phyloP scores from a whole-genome alignment of 2,113 vertebrate species.

The Semnornis frantzii region DNA sequence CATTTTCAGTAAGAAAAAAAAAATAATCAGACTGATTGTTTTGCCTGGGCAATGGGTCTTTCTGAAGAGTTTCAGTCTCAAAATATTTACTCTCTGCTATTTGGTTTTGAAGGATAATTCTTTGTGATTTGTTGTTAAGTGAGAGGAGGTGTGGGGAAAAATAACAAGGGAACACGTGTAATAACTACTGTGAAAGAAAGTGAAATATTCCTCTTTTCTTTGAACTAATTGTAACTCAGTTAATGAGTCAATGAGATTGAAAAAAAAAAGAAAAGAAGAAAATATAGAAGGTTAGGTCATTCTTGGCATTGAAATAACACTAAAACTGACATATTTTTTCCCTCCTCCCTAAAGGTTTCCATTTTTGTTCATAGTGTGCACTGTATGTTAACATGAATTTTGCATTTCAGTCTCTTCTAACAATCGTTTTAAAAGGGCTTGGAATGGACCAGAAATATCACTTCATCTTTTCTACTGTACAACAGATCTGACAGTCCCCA shows the following conservation, averaged over 20 bases:
- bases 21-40: neutral
- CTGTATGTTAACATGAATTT: neutral
- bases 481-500: rapidly evolving
- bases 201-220: neutral
- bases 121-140: neutral
- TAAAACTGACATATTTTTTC: neutral
- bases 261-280: neutral
- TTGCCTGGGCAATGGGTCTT: constrained; percentile 2
- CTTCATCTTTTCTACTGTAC: neutral
- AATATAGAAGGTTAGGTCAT: neutral
- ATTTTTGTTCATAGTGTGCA: neutral
- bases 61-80: neutral
- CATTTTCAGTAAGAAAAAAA: constrained; percentile 63
- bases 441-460: neutral
- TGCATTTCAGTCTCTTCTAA: neutral
- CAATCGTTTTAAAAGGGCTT: neutral
- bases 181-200: neutral
- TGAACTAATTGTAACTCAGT: neutral
- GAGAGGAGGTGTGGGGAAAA: neutral
- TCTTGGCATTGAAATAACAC: neutral
- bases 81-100: neutral
- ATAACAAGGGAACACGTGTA: neutral
- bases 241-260: neutral
- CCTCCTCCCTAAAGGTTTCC: neutral
- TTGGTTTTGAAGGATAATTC: neutral